Evolutionary conservation across 1,140 invertebrate genomes (phyloP).

Genomic region (Spodoptera litura): DNA sequence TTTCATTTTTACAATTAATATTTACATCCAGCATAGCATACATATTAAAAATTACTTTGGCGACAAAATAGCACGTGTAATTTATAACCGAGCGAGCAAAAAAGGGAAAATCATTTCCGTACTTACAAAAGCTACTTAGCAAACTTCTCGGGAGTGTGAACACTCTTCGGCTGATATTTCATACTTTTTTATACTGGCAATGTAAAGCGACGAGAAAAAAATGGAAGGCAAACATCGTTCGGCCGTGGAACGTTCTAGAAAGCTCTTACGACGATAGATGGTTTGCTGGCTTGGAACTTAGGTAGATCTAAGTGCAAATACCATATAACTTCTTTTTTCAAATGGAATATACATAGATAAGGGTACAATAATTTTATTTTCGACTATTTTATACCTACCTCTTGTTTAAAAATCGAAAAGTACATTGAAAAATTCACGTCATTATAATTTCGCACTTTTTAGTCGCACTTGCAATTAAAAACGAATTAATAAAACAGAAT

Average conservation of each 20-base stretch:
- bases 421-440: too few relatives aligned
- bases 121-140: constrained; percentile 9
- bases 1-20: too few relatives aligned
- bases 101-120: constrained; percentile 2
- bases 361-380: too few relatives aligned
- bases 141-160: constrained; percentile 6
- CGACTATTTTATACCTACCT: too few relatives aligned
- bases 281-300: constrained; percentile 12
- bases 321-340: not conserved
- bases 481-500: too few relatives aligned
- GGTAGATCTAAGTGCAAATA: constrained; percentile 33
- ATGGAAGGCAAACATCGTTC: constrained; percentile 30
- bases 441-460: too few relatives aligned
- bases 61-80: not conserved
- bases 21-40: too few relatives aligned
- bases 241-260: constrained; percentile 18
- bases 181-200: constrained; percentile 1
- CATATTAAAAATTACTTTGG: too few relatives aligned
- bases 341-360: not conserved
- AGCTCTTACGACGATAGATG: constrained; percentile 36
- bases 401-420: too few relatives aligned
- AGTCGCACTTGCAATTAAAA: too few relatives aligned
- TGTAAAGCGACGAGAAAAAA: constrained; percentile 25
- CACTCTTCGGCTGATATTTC: constrained; percentile 18
- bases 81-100: not conserved